Base-by-base conservation (phyloP, 2,113 vertebrate genomes). In the Thamnophis sirtalis region DNA sequence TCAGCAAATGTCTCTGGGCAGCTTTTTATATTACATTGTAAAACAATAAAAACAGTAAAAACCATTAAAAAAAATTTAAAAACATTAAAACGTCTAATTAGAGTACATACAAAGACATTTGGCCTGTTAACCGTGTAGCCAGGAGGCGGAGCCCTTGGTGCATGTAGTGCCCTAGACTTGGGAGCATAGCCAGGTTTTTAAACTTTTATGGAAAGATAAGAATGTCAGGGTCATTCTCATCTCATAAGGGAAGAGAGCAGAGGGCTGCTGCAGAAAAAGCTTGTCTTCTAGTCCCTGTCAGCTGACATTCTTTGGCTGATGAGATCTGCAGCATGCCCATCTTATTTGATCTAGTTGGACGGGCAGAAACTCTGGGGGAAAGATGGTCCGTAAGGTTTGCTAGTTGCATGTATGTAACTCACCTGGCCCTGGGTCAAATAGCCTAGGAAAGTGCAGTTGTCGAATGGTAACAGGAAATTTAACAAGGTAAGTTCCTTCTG, bases 401-500 rank as follows among this genome's bases (percentile, higher is more conserved):
- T 22, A 6, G 7, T 38, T 4, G 26, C 5, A 19, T 10, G 24
- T 10, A 13, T 22, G 28, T 33, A 24, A 33, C 91, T 84, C 43
- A 92, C 87, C 87, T 92, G 68, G 5, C 58, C 91, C 87, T 92
- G 91, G 48, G 22, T 92, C 91, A 85, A 58, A 85, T 68, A 92
- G 43, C 26, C 60, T 92, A 26, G 91, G 91, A 58, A 92, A 43
- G 21, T 0, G 2, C 9, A 13, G 48, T 22, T 89, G 91, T 17
- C 11, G 87, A 73, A 92, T 60, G 54, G 73, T 92, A 48, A 89
- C 91, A 85, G 91, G 87, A 89, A 92, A 92, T 26, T 13, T 60
- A 15, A 85, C 87, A 50, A 26, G 54, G 24, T 85, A 22, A 38
- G 19, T 21, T 22, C 68, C 68, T 4, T 22, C 26, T 89, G 43